Conservation (phyloP, 2,797 vertebrate species). For the Semotilus atromaculatus region DNA sequence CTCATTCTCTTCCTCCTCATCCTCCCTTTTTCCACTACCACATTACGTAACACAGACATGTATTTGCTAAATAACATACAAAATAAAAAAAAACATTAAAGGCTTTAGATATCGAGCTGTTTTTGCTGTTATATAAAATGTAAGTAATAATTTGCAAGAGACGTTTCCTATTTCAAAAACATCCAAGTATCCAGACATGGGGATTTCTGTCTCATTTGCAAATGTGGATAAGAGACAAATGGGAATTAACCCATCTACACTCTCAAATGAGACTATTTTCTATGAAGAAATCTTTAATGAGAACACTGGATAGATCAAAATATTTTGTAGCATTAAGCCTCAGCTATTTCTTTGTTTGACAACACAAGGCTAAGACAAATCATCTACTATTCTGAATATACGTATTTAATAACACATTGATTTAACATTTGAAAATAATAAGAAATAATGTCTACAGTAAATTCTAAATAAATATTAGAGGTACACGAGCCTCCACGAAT, state of each 20-base stretch:
- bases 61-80: background rate
- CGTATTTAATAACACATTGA: background rate
- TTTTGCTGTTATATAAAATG: background rate
- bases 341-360: slow-evolving; percentile 32
- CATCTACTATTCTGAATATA: slow-evolving; percentile 20
- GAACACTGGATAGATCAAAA: slow-evolving; percentile 64
- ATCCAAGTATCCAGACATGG: slow-evolving; percentile 3
- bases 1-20: too few relatives aligned
- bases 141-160: slow-evolving; percentile 1
- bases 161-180: slow-evolving; percentile 6
- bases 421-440: slow-evolving; percentile 13
- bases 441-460: background rate
- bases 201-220: slow-evolving; percentile 19
- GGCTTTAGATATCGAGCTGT: background rate
- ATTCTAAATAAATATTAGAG: background rate
- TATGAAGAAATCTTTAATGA: slow-evolving; percentile 75
- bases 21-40: too few relatives aligned
- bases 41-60: background rate
- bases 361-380: slow-evolving; percentile 15
- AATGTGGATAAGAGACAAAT: slow-evolving; percentile 29
- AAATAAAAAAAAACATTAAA: background rate
- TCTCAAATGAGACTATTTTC: slow-evolving; percentile 62
- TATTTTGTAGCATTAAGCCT: slow-evolving; percentile 52
- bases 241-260: slow-evolving; percentile 24
- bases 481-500: slow-evolving; percentile 1